Base-by-base conservation (phyloP, 2,113 vertebrate genomes). In the Pimephales promelas region DNA sequence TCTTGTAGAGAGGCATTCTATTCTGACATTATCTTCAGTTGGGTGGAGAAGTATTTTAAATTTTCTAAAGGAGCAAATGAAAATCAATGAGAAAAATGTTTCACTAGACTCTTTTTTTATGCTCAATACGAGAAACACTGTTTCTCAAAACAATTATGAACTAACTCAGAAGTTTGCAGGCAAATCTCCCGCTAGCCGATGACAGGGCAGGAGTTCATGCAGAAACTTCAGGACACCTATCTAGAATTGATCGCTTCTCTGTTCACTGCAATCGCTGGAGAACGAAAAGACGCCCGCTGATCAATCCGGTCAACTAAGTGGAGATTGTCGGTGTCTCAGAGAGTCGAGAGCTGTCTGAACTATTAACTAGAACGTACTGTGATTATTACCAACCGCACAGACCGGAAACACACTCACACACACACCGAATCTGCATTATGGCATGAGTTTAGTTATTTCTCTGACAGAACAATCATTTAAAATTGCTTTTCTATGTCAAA, bases 131-230 rank as follows among this genome's bases (percentile, higher is more conserved):
- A 94, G 92, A 85, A 84, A 88, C 26, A 94, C 95, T 96, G 96
- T 97, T 96, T 96, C 86, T 93, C 89, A 87, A 94, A 95, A 95
- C 95, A 95, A 97, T 97, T 96, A 96, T 90, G 93, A 94, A 92
- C 93, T 94, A 96, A 96, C 92, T 86, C 89, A 90, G 93, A 92
- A 93, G 91, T 93, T 86, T 90, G 83, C 89, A 88, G 84, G 89
- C 90, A 87, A 86, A 66, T 87, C 85, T 90, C 86, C 89, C 54
- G 45, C 85, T 1, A 76, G 62, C 92, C 89, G 90, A 88, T 94
- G 90, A 86, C 3, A 91, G 90, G 75, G 85, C 76, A 86, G 88
- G 91, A 92, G 93, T 92, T 93, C 86, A 90, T 88, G 85, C 90
- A 89, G 92, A 93, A 93, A 90, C 91, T 83, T 82, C 90, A 92